A percentile compares a stretch with the other conserved stretches of the same genome.
Evolutionary conservation across 1,140 invertebrate genomes (phyloP).

Genomic region (Pogonus chalceus): DNA sequence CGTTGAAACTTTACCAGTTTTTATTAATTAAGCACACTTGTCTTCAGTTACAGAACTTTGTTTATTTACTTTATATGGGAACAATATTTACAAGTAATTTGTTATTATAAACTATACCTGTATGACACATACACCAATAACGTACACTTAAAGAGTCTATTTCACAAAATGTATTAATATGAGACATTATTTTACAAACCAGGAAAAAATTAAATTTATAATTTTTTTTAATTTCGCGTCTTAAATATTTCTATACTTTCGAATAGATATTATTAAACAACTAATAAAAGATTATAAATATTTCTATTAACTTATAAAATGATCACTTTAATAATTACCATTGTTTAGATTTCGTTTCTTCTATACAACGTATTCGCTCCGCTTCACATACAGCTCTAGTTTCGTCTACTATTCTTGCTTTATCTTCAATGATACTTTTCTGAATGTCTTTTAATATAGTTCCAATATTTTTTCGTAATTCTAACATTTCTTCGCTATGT

Average conservation of each 20-base stretch:
- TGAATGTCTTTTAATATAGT: conserved; percentile 53
- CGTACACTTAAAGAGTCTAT: too few relatives aligned
- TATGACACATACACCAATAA: too few relatives aligned
- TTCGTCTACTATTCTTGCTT: conserved; percentile 47
- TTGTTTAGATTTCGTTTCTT: conserved; percentile 70
- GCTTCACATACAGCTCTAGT: conserved; percentile 47
- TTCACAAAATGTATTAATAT: too few relatives aligned
- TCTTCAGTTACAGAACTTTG: too few relatives aligned
- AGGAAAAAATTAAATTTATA: conserved; percentile 8
- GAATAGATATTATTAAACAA: neutral
- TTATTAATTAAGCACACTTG: too few relatives aligned
- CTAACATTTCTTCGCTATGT: conserved; percentile 50
- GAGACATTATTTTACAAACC: too few relatives aligned
- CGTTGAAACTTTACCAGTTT: too few relatives aligned
- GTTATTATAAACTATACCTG: too few relatives aligned
- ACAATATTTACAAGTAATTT: too few relatives aligned
- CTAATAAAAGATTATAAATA: conserved; percentile 5
- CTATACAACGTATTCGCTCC: conserved; percentile 54
- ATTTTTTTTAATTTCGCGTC: neutral
- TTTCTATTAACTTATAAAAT: neutral
- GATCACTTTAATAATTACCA: conserved; percentile 42
- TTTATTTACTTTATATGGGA: too few relatives aligned
- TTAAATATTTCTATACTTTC: neutral
- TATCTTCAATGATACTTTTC: conserved; percentile 53
- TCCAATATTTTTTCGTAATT: conserved; percentile 51